These are phyloP conservation scores for Syngnathus typhle DNA, from an alignment of 2,113 vertebrate genomes.

Conservation along the genomic window DNA sequence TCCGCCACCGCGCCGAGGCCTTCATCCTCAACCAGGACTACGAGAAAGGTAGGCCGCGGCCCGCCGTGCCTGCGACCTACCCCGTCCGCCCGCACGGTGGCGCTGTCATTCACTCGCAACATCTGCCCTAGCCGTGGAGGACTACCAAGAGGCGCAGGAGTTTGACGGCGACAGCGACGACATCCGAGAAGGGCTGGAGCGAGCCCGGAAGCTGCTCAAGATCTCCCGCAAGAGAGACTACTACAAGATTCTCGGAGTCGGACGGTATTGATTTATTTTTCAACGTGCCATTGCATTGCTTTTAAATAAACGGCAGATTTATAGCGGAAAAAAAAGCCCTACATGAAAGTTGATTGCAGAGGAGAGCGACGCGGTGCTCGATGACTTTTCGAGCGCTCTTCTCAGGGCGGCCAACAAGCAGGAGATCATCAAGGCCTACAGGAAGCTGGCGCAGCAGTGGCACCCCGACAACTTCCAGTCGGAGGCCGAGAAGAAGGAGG, in stretches of 20 bases:
- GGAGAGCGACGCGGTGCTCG: too few relatives aligned
- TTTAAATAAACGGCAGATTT: neutral
- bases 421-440: slow-evolving; percentile 71
- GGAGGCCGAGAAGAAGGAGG: slow-evolving; percentile 74
- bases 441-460: slow-evolving; percentile 75
- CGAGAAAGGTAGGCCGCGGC: slow-evolving; percentile 67
- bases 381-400: neutral
- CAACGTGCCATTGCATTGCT: too few relatives aligned
- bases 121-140: slow-evolving; percentile 72
- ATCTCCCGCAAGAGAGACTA: slow-evolving; percentile 77
- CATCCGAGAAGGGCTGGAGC: slow-evolving; percentile 74
- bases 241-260: slow-evolving; percentile 76
- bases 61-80: neutral
- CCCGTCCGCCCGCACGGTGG: neutral
- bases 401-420: slow-evolving; percentile 70
- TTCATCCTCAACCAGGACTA: slow-evolving; percentile 78
- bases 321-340: neutral
- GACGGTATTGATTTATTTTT: slow-evolving; percentile 36
- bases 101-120: neutral
- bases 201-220: slow-evolving; percentile 77
- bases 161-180: slow-evolving; percentile 72
- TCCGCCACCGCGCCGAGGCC: slow-evolving; percentile 76
- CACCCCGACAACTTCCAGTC: slow-evolving; percentile 81
- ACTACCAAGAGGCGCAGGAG: slow-evolving; percentile 77
- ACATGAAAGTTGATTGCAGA: too few relatives aligned